Evolutionary conservation across 2,888 invertebrate species (phyloP).

Genomic region (Yponomeuta malinellus): DNA sequence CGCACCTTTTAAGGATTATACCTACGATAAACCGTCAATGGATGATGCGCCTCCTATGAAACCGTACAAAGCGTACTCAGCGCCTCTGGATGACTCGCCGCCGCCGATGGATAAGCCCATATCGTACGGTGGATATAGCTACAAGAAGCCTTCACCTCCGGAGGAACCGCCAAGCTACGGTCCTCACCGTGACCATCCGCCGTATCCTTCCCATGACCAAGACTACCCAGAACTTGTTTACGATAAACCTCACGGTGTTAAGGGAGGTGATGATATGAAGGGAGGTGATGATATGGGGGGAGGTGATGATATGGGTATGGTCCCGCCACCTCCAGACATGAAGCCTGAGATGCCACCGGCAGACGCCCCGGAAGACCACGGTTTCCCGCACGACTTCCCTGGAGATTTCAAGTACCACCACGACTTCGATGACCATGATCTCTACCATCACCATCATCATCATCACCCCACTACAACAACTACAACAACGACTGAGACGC

Average conservation of each 20-base stretch:
- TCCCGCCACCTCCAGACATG: slow-evolving; percentile 39
- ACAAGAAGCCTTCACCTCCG: slow-evolving; percentile 18
- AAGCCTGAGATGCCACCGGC: slow-evolving; percentile 33
- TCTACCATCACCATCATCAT: slow-evolving; percentile 42
- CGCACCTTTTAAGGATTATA: slow-evolving; percentile 47
- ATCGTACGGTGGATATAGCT: slow-evolving; percentile 18
- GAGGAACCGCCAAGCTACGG: slow-evolving; percentile 34
- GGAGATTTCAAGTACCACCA: slow-evolving; percentile 53
- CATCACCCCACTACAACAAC: slow-evolving; percentile 52
- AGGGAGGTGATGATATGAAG: slow-evolving; percentile 25
- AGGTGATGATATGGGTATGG: slow-evolving; percentile 44
- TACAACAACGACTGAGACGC: slow-evolving; percentile 66
- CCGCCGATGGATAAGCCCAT: slow-evolving; percentile 24
- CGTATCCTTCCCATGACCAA: slow-evolving; percentile 30
- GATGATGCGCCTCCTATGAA: slow-evolving; percentile 36
- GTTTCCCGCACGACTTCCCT: slow-evolving; percentile 65
- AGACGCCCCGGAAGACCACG: slow-evolving; percentile 44
- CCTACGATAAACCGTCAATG: slow-evolving; percentile 54
- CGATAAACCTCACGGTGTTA: slow-evolving; percentile 42
- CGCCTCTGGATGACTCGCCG: slow-evolving; percentile 23
- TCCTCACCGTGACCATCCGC: slow-evolving; percentile 36
- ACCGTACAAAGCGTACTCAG: slow-evolving; percentile 35
- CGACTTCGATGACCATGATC: slow-evolving; percentile 57
- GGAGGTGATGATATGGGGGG: slow-evolving; percentile 38
- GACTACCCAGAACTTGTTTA: slow-evolving; percentile 57